Percentiles rank a stretch among this genome's conserved stretches.
These are phyloP conservation scores for Cisticola juncidis DNA, from an alignment of 2,113 vertebrate species.

Conservation along the genomic window DNA sequence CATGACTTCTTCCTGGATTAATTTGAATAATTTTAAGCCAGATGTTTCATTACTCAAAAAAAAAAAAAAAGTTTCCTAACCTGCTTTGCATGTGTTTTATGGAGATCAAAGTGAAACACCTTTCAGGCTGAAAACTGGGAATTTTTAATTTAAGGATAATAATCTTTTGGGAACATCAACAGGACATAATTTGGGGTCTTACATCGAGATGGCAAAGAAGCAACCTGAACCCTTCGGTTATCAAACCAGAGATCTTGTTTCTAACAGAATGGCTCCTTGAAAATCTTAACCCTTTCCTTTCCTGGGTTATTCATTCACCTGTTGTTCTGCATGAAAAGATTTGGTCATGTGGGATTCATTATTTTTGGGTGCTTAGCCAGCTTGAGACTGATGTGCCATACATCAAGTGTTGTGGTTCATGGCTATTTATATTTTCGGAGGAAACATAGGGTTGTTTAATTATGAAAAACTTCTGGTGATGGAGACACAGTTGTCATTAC, in stretches of 20 bases:
- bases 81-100: not conserved
- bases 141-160: not conserved
- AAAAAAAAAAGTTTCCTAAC: not conserved
- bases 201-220: not conserved
- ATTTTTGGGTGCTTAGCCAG: not conserved
- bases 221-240: not conserved
- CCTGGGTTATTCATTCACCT: not conserved
- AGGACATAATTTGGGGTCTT: not conserved
- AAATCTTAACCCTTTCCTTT: not conserved
- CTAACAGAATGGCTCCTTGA: not conserved
- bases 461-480: not conserved
- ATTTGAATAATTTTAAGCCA: not conserved
- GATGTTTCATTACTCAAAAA: not conserved
- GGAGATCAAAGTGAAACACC: not conserved
- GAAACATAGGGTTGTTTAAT: not conserved
- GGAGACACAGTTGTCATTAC: not conserved
- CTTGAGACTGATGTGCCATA: rapidly evolving
- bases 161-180: not conserved
- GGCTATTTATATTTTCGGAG: not conserved
- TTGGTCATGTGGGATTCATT: not conserved
- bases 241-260: not conserved
- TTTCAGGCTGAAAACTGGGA: not conserved
- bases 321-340: not conserved
- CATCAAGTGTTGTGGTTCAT: not conserved
- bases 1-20: not conserved